Conservation (phyloP, 2,888 invertebrate genomes). For the Apoda limacodes region DNA sequence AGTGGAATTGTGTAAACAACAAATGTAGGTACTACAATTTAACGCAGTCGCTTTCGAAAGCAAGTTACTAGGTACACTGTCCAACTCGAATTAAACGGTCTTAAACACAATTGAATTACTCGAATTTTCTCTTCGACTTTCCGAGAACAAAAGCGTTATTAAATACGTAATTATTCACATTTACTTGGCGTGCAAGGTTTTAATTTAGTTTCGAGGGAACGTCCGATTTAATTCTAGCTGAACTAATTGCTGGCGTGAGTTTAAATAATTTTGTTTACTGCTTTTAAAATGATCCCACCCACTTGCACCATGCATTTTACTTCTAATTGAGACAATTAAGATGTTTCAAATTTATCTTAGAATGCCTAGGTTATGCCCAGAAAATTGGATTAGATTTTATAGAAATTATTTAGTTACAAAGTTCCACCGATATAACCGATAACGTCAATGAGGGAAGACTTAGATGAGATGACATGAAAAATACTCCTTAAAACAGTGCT, state of each 20-base stretch:
- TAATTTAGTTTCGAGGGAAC: slow-evolving; percentile 46
- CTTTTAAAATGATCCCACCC: slow-evolving; percentile 64
- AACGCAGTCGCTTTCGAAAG: slow-evolving; percentile 50
- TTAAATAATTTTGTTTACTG: slow-evolving; percentile 66
- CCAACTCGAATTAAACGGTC: slow-evolving; percentile 58
- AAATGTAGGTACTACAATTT: too few relatives aligned
- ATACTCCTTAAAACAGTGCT: too few relatives aligned
- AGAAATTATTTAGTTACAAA: too few relatives aligned
- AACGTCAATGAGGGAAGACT: too few relatives aligned
- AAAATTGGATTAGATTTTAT: too few relatives aligned
- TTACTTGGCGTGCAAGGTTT: slow-evolving; percentile 65
- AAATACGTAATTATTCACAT: slow-evolving; percentile 69
- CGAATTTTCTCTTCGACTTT: slow-evolving; percentile 60
- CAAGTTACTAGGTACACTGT: slow-evolving; percentile 43
- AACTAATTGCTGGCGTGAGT: slow-evolving; percentile 66
- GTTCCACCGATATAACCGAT: too few relatives aligned
- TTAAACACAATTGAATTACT: slow-evolving; percentile 70
- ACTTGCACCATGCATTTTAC: too few relatives aligned
- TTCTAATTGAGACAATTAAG: too few relatives aligned
- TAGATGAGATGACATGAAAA: too few relatives aligned
- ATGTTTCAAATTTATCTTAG: too few relatives aligned
- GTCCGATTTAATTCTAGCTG: slow-evolving; percentile 64
- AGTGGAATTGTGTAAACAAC: too few relatives aligned
- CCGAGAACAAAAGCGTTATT: slow-evolving; percentile 69
- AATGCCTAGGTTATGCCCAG: too few relatives aligned